A percentile compares a stretch with the other conserved stretches of the same genome.
phyloP scores from a whole-genome alignment of 2,888 invertebrate genomes.

The Pantelozetes paolii region DNA sequence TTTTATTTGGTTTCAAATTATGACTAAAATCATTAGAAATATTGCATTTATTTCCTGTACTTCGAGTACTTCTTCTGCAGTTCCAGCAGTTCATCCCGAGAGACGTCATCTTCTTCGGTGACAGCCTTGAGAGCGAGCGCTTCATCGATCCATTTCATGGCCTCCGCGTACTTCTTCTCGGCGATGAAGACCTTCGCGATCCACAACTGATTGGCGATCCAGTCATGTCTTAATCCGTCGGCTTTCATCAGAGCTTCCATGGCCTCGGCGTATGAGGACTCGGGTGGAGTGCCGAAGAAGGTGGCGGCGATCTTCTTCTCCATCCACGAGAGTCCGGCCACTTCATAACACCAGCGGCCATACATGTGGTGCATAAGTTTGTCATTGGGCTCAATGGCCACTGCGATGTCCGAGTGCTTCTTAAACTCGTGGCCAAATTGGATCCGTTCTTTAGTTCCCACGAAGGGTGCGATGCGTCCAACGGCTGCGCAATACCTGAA shows the following conservation, averaged over 20 bases:
- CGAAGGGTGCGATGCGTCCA: slow-evolving; percentile 37
- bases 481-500: slow-evolving; percentile 21
- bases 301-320: slow-evolving; percentile 64
- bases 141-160: slow-evolving; percentile 56
- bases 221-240: slow-evolving; percentile 52
- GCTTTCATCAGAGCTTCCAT: slow-evolving; percentile 52
- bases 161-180: slow-evolving; percentile 56
- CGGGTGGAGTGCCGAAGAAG: slow-evolving; percentile 62
- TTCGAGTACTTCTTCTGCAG: slow-evolving; percentile 46
- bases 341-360: slow-evolving; percentile 65
- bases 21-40: not conserved
- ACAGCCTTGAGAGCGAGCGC: slow-evolving; percentile 47
- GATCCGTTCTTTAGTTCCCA: slow-evolving; percentile 38
- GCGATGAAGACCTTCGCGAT: slow-evolving; percentile 56
- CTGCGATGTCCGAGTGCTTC: slow-evolving; percentile 63
- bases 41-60: slow-evolving; percentile 41
- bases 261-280: slow-evolving; percentile 62
- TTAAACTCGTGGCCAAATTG: slow-evolving; percentile 46
- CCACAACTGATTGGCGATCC: slow-evolving; percentile 59
- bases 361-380: slow-evolving; percentile 63
- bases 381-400: slow-evolving; percentile 61
- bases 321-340: slow-evolving; percentile 62
- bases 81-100: slow-evolving; percentile 43
- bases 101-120: slow-evolving; percentile 42
- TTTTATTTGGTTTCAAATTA: not conserved